Conservation (phyloP, 2,888 invertebrate species). For the Protodeltote pygarga region DNA sequence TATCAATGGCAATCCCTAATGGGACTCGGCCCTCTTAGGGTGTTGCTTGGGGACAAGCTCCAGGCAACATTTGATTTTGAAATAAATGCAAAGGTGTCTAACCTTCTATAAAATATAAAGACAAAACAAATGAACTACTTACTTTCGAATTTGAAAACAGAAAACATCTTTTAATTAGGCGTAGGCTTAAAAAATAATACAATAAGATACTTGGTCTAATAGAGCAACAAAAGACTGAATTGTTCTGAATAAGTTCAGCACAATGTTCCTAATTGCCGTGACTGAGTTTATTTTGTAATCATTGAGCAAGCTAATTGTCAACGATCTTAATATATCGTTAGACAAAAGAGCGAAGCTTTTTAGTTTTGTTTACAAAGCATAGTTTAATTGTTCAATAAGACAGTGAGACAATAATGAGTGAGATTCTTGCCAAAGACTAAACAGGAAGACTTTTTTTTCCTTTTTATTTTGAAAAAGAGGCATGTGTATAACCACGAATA, state of each 20-base stretch:
- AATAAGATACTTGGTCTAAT: background rate
- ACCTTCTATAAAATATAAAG: background rate
- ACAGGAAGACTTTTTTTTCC: no score
- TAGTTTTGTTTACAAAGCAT: background rate
- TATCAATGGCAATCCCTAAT: no score
- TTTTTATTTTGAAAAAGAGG: no score
- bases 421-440: background rate
- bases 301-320: conserved; percentile 10
- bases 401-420: background rate
- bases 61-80: no score
- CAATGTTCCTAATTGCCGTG: conserved; percentile 18
- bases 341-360: background rate
- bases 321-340: conserved; percentile 1
- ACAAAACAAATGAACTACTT: background rate
- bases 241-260: conserved; percentile 19
- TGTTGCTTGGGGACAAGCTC: no score
- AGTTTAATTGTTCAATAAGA: background rate
- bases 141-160: background rate
- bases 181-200: no score
- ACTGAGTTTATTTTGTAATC: conserved; percentile 15
- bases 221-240: conserved; percentile 6
- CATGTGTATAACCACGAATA: no score
- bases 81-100: background rate
- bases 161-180: conserved; percentile 9
- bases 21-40: no score